phyloP scores from a whole-genome alignment of 2,888 invertebrate genomes.

The Chrysodeixis includens region DNA sequence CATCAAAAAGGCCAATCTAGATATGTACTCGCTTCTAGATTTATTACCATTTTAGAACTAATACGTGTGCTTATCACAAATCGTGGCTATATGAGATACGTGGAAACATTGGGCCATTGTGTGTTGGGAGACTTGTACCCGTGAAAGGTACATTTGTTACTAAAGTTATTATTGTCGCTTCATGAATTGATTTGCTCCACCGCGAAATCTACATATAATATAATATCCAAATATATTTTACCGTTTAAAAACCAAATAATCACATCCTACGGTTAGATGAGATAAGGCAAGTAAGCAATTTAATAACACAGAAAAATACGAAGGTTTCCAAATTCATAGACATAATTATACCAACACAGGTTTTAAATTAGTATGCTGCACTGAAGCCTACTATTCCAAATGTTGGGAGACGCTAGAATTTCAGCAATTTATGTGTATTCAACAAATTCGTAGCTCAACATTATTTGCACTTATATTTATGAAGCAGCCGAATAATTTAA shows the following conservation, averaged over 20 bases:
- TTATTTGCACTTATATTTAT: conserved; percentile 19
- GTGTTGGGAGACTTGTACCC: conserved; percentile 8
- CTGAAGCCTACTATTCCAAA: neutral
- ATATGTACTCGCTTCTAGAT: conserved; percentile 33
- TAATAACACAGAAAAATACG: too few relatives aligned
- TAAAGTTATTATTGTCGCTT: too few relatives aligned
- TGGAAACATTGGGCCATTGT: conserved; percentile 7
- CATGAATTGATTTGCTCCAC: too few relatives aligned
- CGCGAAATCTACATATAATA: too few relatives aligned
- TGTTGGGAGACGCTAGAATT: neutral
- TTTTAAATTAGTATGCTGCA: neutral
- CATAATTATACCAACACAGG: neutral
- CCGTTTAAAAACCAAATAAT: too few relatives aligned
- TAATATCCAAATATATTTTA: too few relatives aligned
- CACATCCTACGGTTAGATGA: too few relatives aligned
- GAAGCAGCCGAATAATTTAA: neutral
- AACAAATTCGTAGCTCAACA: neutral
- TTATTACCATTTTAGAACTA: conserved; percentile 25
- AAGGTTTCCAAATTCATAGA: too few relatives aligned
- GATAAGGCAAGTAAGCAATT: too few relatives aligned
- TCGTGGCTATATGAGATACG: conserved; percentile 7
- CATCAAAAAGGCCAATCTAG: conserved; percentile 40
- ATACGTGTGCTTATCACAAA: conserved; percentile 9
- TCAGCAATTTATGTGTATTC: neutral
- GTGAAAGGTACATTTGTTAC: neutral